These are phyloP conservation scores for Lytechinus variegatus DNA, from an alignment of 35 echinoderm and acorn worm species.

Conservation along the genomic window DNA sequence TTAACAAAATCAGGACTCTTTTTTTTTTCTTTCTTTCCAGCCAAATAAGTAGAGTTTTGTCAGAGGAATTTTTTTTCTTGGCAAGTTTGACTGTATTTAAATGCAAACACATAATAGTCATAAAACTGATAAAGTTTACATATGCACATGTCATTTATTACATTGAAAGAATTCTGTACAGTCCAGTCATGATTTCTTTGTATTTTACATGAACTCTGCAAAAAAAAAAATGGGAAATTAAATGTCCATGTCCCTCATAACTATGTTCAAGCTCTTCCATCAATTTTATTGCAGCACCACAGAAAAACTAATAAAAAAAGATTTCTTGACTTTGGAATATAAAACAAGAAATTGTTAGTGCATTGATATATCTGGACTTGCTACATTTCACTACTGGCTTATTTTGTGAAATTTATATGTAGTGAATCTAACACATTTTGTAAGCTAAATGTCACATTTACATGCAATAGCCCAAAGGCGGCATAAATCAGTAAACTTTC, in stretches of 20 bases:
- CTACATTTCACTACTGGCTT: too few species aligned
- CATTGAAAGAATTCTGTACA: neutral
- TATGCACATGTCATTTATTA: constrained; percentile 5
- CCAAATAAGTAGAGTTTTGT: too few species aligned
- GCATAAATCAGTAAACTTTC: too few species aligned
- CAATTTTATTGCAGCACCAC: neutral
- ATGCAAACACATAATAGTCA: neutral
- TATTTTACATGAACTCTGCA: neutral
- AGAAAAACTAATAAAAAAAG: neutral
- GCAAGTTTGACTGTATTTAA: neutral
- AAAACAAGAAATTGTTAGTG: neutral
- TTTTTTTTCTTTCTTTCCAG: too few species aligned
- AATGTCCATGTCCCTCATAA: neutral
- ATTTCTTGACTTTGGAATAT: neutral
- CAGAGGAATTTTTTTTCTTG: too few species aligned
- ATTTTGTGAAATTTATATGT: too few species aligned
- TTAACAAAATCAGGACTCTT: too few species aligned
- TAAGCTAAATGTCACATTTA: too few species aligned
- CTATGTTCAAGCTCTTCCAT: neutral
- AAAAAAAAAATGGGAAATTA: neutral
- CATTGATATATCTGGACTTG: too few species aligned
- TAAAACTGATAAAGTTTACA: neutral
- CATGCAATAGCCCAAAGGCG: too few species aligned
- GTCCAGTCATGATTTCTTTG: neutral
- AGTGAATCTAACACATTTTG: too few species aligned